These are phyloP conservation scores for Hormaphis cornu DNA, from an alignment of 1,140 invertebrate species.

Conservation along the genomic window DNA sequence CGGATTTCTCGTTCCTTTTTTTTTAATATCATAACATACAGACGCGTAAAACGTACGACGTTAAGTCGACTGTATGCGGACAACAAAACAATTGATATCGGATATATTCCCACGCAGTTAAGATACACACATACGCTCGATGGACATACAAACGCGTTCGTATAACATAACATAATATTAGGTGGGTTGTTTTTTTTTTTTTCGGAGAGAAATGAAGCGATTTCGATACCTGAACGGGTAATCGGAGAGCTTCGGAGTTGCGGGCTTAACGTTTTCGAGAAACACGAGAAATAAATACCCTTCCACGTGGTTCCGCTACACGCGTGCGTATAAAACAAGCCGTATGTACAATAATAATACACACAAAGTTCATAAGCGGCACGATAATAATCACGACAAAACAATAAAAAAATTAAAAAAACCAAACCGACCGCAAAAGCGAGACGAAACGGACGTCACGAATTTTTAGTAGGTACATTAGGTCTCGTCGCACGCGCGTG, in stretches of 20 bases:
- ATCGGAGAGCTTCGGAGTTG: neutral
- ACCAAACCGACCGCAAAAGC: too few relatives aligned
- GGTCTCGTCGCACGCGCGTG: too few relatives aligned
- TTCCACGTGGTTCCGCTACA: neutral
- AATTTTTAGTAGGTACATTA: too few relatives aligned
- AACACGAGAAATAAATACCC: neutral
- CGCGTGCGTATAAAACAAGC: neutral
- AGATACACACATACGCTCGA: too few relatives aligned
- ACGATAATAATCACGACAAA: too few relatives aligned
- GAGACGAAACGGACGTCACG: too few relatives aligned
- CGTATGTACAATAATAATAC: too few relatives aligned
- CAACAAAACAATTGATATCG: neutral
- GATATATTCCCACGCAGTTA: constrained; percentile 23
- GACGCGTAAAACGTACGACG: neutral
- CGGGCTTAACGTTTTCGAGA: neutral
- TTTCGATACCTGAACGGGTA: neutral
- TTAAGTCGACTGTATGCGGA: neutral
- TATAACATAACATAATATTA: neutral
- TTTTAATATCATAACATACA: too few relatives aligned
- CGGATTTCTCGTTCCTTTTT: too few relatives aligned
- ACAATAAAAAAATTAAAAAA: too few relatives aligned
- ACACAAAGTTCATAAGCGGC: too few relatives aligned
- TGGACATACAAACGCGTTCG: neutral
- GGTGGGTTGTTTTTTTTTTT: neutral
- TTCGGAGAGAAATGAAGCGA: neutral